phyloP scores from a whole-genome alignment of 1,140 invertebrate species.

The Trialeurodes vaporariorum region DNA sequence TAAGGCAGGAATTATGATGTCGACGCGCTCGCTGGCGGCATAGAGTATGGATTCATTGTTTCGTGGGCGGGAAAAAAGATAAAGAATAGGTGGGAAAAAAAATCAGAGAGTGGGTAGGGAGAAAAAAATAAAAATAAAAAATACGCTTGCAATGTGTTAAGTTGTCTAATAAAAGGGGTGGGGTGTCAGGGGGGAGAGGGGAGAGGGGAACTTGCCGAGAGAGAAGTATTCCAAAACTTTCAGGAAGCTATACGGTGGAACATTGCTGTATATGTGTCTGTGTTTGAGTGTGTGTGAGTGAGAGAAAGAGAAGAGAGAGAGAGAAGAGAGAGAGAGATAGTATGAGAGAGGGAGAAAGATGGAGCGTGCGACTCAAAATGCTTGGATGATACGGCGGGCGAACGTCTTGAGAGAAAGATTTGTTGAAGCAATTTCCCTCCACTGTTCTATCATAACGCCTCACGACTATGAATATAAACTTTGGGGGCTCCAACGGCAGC shows the following conservation, averaged over 20 bases:
- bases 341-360: too few species aligned
- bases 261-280: too few species aligned
- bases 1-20: not conserved
- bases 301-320: too few species aligned
- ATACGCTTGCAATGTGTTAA: not conserved
- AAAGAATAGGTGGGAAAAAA: too few species aligned
- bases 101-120: not conserved
- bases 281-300: too few species aligned
- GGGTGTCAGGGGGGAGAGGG: too few species aligned
- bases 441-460: not conserved
- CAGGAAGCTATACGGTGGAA: too few species aligned
- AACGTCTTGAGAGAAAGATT: not conserved
- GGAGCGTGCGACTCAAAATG: too few species aligned
- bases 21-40: not conserved
- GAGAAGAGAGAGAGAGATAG: too few species aligned
- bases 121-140: not conserved
- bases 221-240: not conserved
- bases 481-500: not conserved
- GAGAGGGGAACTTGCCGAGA: too few species aligned
- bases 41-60: not conserved
- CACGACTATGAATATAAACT: not conserved
- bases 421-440: not conserved
- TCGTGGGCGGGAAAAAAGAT: not conserved
- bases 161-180: not conserved
- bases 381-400: too few species aligned